These are phyloP conservation scores for Cerastoderma edule DNA, from an alignment of 2,888 invertebrate genomes.

Conservation along the genomic window DNA sequence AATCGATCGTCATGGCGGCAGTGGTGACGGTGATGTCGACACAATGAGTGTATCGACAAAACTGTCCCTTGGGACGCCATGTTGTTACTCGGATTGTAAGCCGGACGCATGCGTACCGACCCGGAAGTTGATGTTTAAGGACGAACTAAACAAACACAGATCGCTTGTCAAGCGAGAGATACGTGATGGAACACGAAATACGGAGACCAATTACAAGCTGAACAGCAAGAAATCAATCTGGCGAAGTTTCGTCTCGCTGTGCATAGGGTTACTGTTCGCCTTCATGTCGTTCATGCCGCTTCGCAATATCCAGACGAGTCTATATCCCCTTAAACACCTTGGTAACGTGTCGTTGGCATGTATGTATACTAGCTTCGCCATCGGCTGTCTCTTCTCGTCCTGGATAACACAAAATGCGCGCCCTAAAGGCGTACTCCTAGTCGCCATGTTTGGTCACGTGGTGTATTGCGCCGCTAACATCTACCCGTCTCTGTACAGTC, in stretches of 20 bases:
- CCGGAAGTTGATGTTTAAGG: conserved; percentile 52
- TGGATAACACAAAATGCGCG: conserved; percentile 72
- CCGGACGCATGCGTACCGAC: conserved; percentile 13
- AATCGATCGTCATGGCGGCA: conserved; percentile 9
- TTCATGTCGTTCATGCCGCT: conserved; percentile 71
- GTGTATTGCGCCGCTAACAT: conserved; percentile 75
- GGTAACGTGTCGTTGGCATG: conserved; percentile 72
- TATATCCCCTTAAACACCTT: conserved; percentile 67
- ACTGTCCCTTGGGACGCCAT: conserved; percentile 16
- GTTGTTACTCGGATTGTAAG: conserved; percentile 15
- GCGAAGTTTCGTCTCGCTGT: conserved; percentile 67
- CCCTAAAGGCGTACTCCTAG: conserved; percentile 73
- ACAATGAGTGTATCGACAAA: conserved; percentile 34
- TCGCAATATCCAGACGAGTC: conserved; percentile 74
- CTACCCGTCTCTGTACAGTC: conserved; percentile 73
- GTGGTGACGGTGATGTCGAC: conserved; percentile 25
- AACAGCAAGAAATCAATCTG: conserved; percentile 65
- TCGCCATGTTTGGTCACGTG: conserved; percentile 75
- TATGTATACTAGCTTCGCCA: conserved; percentile 74
- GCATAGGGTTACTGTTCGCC: conserved; percentile 65
- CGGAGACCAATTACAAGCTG: conserved; percentile 51
- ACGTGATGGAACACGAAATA: conserved; percentile 44
- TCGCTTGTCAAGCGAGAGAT: conserved; percentile 42
- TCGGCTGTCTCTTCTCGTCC: conserved; percentile 72
- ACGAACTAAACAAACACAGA: conserved; percentile 54